Conservation (phyloP, 2,888 invertebrate genomes). For the Cryptus viduatorius region DNA sequence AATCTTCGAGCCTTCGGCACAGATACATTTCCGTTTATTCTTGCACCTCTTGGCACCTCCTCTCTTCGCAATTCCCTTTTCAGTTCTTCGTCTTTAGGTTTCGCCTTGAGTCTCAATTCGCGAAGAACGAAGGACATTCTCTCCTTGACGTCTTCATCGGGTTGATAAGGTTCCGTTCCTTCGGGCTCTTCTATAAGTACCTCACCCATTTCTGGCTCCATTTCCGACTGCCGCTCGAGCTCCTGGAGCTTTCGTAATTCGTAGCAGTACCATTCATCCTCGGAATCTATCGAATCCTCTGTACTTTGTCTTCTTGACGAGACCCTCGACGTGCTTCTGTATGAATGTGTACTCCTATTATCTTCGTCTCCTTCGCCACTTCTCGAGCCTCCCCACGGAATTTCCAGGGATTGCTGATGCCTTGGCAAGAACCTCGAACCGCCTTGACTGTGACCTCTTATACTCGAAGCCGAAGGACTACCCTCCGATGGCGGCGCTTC, state of each 20-base stretch:
- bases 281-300: constrained; percentile 96
- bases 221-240: constrained; percentile 91
- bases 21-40: constrained; percentile 76
- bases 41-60: constrained; percentile 75
- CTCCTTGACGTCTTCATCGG: constrained; percentile 90
- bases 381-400: constrained; percentile 88
- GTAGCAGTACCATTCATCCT: constrained; percentile 97
- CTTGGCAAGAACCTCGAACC: constrained; percentile 88
- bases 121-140: constrained; percentile 92
- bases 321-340: constrained; percentile 93
- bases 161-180: constrained; percentile 87
- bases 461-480: constrained; percentile 89
- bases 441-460: constrained; percentile 86
- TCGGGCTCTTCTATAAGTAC: constrained; percentile 88
- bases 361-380: constrained; percentile 91
- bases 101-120: constrained; percentile 91
- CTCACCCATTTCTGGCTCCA: constrained; percentile 88
- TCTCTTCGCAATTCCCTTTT: constrained; percentile 79
- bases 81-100: constrained; percentile 75
- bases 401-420: constrained; percentile 93
- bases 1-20: constrained; percentile 73
- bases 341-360: constrained; percentile 94
- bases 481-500: constrained; percentile 87
- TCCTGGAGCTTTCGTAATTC: constrained; percentile 94
- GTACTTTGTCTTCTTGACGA: constrained; percentile 96